A percentile compares a stretch with the other conserved stretches of the same genome.
phyloP scores from a whole-genome alignment of 2,797 vertebrate species.

The Falco novaeseelandiae region DNA sequence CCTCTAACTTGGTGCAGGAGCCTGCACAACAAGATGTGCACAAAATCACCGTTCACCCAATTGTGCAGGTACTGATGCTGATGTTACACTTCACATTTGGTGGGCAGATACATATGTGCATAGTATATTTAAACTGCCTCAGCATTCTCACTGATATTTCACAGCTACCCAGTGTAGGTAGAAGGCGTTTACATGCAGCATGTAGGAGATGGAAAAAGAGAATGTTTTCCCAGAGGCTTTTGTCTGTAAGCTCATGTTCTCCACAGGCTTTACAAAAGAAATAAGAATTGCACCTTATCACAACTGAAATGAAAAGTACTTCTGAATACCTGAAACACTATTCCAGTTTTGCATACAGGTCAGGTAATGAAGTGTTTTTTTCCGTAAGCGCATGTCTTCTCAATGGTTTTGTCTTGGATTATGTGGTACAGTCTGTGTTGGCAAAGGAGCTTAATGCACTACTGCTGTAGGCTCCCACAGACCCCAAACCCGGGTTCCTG shows the following conservation, averaged over 20 bases:
- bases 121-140: not conserved
- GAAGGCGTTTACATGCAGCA: not conserved
- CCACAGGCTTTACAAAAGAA: not conserved
- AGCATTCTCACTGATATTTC: not conserved
- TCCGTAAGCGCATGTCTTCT: not conserved
- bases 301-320: not conserved
- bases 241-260: not conserved
- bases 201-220: not conserved
- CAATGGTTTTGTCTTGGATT: not conserved
- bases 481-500: not conserved
- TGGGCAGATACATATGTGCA: not conserved
- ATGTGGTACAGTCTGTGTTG: not conserved
- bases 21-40: constrained; percentile 75
- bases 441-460: not conserved
- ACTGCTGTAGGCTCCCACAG: not conserved
- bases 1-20: constrained; percentile 87
- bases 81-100: not conserved
- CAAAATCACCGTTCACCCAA: constrained; percentile 83
- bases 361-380: not conserved
- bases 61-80: constrained; percentile 85
- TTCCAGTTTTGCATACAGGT: not conserved
- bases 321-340: not conserved
- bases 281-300: not conserved
- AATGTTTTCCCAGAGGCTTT: not conserved
- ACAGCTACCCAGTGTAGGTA: not conserved